Evolutionary conservation across 2,113 vertebrate genomes (phyloP), one percentile per base, ranked within the genome.

Genomic region (Gavia stellata): DNA sequence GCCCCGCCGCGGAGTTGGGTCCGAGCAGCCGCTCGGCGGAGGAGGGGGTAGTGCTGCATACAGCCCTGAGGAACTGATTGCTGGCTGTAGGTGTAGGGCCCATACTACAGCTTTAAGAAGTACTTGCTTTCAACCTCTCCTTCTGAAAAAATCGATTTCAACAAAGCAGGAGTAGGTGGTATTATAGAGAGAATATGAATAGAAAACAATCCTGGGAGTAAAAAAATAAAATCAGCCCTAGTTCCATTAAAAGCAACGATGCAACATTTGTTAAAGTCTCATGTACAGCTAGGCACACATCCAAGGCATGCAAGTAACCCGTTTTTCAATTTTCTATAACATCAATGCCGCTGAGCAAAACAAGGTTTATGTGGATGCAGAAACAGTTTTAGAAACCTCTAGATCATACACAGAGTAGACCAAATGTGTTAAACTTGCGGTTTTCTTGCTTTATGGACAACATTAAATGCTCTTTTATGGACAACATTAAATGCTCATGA

Each of bases 1-100:
- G 73, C 73, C 58, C 38, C 40, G 38, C 38, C 45, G 31, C 9
- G 4, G 31, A 6, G 29, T 1, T 12, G 12, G 40, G 3, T 5
- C 7, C 2, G 18, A 8, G 4, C 17, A 5, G 42, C 33, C 24
- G 11, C 38, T 7, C 31, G 16, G 8, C 14, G 11, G 18, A 17
- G 18, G 9, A 23, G 50, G 17, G 8, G 36, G 40, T 1, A 42
- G 16, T 4, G 5, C n/a, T 1, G 45, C 25, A 34, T 1, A 6
- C 40, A 5, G 42, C 17, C 7, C 26, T 33, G 3, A 3, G 25
- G 12, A 6, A 8, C 7, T 0, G 23, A 3, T 1, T 2, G 29
- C 52, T 0, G 7, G 12, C 13, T 19, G 26, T 0, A 14, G 31
- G 0, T 3, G 18, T 0, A 6, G 16, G 21, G 17, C 3, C 14